phyloP scores from a whole-genome alignment of 2,888 invertebrate species.

The Oxyteleia sp. region DNA sequence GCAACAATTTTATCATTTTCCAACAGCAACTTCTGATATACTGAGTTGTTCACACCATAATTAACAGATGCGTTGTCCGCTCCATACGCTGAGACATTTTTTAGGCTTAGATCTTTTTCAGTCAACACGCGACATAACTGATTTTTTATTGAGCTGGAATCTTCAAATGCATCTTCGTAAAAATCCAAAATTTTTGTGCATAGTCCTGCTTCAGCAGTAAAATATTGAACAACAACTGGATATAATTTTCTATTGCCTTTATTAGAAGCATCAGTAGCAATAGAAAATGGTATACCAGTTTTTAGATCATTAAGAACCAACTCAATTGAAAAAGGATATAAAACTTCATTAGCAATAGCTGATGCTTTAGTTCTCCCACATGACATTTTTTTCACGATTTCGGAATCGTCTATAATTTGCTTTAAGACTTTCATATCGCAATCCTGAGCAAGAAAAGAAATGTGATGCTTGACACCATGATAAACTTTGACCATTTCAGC shows the following conservation, averaged over 20 bases:
- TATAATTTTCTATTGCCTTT: slow-evolving; percentile 9
- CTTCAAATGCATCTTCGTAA: slow-evolving; percentile 48
- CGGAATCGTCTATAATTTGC: slow-evolving; percentile 17
- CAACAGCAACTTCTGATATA: neutral
- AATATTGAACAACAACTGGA: slow-evolving; percentile 21
- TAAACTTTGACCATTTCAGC: slow-evolving; percentile 15
- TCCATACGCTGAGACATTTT: slow-evolving; percentile 28
- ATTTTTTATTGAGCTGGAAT: slow-evolving; percentile 12
- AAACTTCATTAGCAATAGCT: slow-evolving; percentile 4
- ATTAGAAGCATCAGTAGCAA: slow-evolving; percentile 1
- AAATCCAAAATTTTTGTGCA: neutral
- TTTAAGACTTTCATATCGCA: slow-evolving; percentile 14
- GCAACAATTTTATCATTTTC: slow-evolving; percentile 14
- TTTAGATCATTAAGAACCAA: slow-evolving; percentile 1
- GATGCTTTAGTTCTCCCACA: slow-evolving; percentile 21
- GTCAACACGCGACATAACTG: slow-evolving; percentile 6
- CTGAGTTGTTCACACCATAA: slow-evolving; percentile 1
- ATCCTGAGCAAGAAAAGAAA: slow-evolving; percentile 22
- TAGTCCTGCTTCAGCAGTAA: slow-evolving; percentile 1
- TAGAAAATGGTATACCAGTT: slow-evolving; percentile 8
- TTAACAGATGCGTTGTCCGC: slow-evolving; percentile 3
- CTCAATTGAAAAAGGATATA: slow-evolving; percentile 13
- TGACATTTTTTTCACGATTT: slow-evolving; percentile 13
- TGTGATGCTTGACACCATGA: slow-evolving; percentile 14
- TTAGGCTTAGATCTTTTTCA: slow-evolving; percentile 31